phyloP scores from a whole-genome alignment of 2,113 vertebrate species.

The Trachemys scripta region DNA sequence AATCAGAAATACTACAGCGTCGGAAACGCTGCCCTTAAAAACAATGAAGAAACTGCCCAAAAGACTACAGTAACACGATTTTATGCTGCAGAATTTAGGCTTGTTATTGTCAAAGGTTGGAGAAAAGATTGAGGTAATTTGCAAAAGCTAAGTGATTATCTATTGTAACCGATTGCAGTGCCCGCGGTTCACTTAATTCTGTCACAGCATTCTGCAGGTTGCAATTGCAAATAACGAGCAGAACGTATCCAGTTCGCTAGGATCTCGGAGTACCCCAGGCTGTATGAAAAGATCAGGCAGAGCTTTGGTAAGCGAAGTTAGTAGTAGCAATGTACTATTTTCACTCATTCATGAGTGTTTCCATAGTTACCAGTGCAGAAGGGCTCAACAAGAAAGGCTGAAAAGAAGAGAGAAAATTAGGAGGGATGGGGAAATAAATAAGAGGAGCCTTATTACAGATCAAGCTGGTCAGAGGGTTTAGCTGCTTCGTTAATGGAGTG shows the following conservation, averaged over 20 bases:
- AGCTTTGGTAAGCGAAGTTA: background rate
- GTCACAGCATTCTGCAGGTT: slow-evolving; percentile 27
- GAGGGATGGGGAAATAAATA: slow-evolving; percentile 21
- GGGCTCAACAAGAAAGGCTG: slow-evolving; percentile 25
- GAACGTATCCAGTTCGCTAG: slow-evolving; percentile 25
- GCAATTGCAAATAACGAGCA: slow-evolving; percentile 56
- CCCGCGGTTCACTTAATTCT: slow-evolving; percentile 61
- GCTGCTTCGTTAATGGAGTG: slow-evolving; percentile 44
- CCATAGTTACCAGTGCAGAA: slow-evolving; percentile 62
- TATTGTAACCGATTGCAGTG: slow-evolving; percentile 62
- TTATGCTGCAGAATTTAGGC: slow-evolving; percentile 47
- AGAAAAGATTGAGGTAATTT: slow-evolving; percentile 70
- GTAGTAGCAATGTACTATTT: background rate
- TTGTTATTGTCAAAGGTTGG: slow-evolving; percentile 48
- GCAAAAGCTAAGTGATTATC: slow-evolving; percentile 32
- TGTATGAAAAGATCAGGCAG: background rate
- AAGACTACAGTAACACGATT: background rate
- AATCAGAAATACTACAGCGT: background rate
- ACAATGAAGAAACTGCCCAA: background rate
- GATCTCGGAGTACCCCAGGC: background rate
- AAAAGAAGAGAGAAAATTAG: slow-evolving; percentile 11
- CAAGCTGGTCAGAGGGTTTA: slow-evolving; percentile 34
- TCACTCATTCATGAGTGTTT: slow-evolving; percentile 38
- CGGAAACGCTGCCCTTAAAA: slow-evolving; percentile 2
- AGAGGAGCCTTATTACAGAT: background rate